These are phyloP conservation scores for Colostygia pectinataria DNA, from an alignment of 2,888 invertebrate species.

Conservation along the genomic window DNA sequence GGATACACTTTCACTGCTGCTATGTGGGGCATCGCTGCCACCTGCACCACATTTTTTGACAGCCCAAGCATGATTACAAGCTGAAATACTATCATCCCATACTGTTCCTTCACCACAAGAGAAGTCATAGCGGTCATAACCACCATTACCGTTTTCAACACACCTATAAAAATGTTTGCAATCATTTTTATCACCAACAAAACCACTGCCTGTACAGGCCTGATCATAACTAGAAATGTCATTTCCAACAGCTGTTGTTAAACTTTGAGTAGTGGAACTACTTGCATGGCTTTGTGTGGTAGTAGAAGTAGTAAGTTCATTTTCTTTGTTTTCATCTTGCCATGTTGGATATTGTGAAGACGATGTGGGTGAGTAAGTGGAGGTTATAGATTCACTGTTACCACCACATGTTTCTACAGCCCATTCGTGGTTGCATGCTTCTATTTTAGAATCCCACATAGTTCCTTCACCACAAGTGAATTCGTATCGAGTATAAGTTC, in stretches of 20 bases:
- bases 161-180: constrained; percentile 87
- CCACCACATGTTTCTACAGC: constrained; percentile 67
- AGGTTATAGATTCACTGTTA: constrained; percentile 13
- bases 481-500: constrained; percentile 85
- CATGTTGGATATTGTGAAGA: constrained; percentile 25
- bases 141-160: constrained; percentile 70
- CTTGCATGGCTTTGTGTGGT: constrained; percentile 19
- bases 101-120: constrained; percentile 82
- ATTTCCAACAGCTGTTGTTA: constrained; percentile 10
- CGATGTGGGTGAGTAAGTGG: constrained; percentile 9
- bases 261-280: constrained; percentile 17
- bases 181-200: constrained; percentile 76
- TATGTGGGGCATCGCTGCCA: constrained; percentile 29
- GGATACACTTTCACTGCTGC: constrained; percentile 21
- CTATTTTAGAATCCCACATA: constrained; percentile 87
- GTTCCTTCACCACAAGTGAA: constrained; percentile 90
- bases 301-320: constrained; percentile 30
- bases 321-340: constrained; percentile 31
- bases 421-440: constrained; percentile 87
- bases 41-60: constrained; percentile 36
- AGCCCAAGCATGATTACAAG: constrained; percentile 80
- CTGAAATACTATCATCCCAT: constrained; percentile 81
- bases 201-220: constrained; percentile 44
- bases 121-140: constrained; percentile 76
- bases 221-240: constrained; percentile 15